Percentiles rank a stretch among this genome's conserved stretches.
Evolutionary conservation across 2,113 vertebrate species (phyloP).

Genomic region (Lagopus muta): DNA sequence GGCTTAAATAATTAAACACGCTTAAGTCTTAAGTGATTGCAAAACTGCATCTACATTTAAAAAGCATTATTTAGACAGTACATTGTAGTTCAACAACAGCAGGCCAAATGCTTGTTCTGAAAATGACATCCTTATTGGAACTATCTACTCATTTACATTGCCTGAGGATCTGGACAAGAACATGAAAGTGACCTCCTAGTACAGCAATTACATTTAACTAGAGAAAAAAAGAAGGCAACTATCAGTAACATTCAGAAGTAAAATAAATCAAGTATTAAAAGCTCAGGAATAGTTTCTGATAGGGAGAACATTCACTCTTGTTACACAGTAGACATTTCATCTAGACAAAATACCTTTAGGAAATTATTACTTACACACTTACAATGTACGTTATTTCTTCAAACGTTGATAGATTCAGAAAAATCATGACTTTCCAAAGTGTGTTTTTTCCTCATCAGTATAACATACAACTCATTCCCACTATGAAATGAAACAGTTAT

Average conservation of each 20-base stretch:
- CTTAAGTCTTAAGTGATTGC: not conserved
- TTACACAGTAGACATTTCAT: not conserved
- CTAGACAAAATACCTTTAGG: not conserved
- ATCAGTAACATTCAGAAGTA: not conserved
- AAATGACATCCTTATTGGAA: not conserved
- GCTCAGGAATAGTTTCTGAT: not conserved
- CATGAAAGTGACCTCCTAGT: not conserved
- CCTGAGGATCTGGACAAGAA: not conserved
- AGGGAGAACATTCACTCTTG: not conserved
- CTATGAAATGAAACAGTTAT: not conserved
- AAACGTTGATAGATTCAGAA: not conserved
- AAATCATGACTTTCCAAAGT: not conserved
- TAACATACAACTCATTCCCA: not conserved
- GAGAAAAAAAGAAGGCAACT: not conserved
- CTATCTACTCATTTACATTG: not conserved
- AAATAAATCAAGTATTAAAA: not conserved
- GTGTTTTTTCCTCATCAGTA: not conserved
- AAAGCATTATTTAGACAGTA: constrained; percentile 14
- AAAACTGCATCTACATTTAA: not conserved
- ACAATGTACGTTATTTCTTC: not conserved
- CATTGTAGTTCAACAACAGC: constrained; percentile 19
- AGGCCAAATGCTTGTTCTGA: constrained; percentile 3
- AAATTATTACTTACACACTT: not conserved
- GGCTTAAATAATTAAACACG: constrained; percentile 16
- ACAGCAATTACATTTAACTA: not conserved